Evolutionary conservation across 2,888 invertebrate species (phyloP), one percentile per base, ranked within the genome.

Genomic region (Azorinus chamasolen): DNA sequence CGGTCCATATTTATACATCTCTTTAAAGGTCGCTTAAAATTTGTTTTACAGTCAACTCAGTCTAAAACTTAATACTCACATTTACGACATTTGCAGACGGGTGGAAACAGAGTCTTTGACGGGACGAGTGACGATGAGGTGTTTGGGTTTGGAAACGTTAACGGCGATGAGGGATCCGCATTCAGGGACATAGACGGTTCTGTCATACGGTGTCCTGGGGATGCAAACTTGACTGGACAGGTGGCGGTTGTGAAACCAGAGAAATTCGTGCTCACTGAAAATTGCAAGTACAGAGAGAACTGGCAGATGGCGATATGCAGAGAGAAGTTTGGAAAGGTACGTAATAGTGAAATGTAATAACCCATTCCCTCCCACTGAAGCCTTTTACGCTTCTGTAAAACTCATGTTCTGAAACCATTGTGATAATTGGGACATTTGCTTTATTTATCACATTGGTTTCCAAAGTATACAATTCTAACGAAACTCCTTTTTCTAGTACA

Each of bases 161-260:
- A 46, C 48, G 62, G 62, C 0, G 65, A 65, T 54, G 59, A 59
- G 22, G 10, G 39, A 6, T 58, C 72, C 10, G 39, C 54, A 16
- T 59, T 72, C n/a, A 50, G 72, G 39, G 64, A 72, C 22, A 54
- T 16, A 4, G 59, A 64, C 37, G 59, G 65, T 1, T 46, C 53
- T 1, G 48, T 65, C 10, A 43, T 37, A 5, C 5, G 24, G 4
- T 72, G 72, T 48, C 48, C 53, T 16, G 59, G 45, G 4, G 48
- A 48, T 2, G 24, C 45, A 12, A n/a, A 14, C 27, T 46, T 41
- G 20, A 24, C 12, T 6, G 48, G 50, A n/a, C 14, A 16, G 1
- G 43, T 55, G 14, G 25, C 45, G 14, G 39, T 65, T 0, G 39
- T 46, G 10, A 65, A 65, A 39, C 65, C 65, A 6, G 57, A 57